Evolutionary conservation across 2,797 vertebrate genomes (phyloP), one percentile per base, ranked within the genome.

Genomic region (Lepidocolaptes lacrymiger): DNA sequence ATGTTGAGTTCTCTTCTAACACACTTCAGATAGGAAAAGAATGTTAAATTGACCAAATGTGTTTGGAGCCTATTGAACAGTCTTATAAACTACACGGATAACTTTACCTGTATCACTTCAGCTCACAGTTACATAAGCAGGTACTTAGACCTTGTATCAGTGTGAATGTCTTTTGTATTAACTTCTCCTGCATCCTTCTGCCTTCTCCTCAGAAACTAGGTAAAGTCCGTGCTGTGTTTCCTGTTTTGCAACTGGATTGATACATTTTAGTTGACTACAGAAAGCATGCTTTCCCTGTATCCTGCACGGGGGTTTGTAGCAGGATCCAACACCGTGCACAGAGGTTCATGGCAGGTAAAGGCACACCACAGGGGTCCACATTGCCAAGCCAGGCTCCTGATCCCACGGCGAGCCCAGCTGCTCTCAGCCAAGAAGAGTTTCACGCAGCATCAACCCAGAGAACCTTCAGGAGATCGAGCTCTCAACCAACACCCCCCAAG

Each of bases 401-500:
- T 73, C 30, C 34, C 32, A 30, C 1, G 8, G 32, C 0, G 1
- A 74, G 28, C 5, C 13, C 49, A 17, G 9, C 36, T 75, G 7
- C 27, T 41, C 27, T 2, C 1, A 28, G 28, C 12, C 1, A 4
- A 82, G 56, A 17, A 43, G 15, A 48, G 12, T 6, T 86, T 74
- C 23, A 0, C 19, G 10, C 30, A 61, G 23, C 26, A 48, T 37
- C 49, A 69, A 18, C 7, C 10, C 3, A 1, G 6, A 43, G 17
- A 7, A 26, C 3, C n/a, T 32, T 67, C 62, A 81, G 44, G n/a
- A 80, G 28, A 28, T 84, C 24, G n/a, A 81, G 46, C 4, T 79
- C 43, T 54, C 71, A 43, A 39, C 6, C 5, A 37, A 2, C 1
- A 1, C 0, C 3, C 5, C 9, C 14, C 8, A 46, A 12, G 80